A percentile compares a stretch with the other conserved stretches of the same genome.
Evolutionary conservation across 2,888 invertebrate species (phyloP).

Genomic region (Icerya purchasi): DNA sequence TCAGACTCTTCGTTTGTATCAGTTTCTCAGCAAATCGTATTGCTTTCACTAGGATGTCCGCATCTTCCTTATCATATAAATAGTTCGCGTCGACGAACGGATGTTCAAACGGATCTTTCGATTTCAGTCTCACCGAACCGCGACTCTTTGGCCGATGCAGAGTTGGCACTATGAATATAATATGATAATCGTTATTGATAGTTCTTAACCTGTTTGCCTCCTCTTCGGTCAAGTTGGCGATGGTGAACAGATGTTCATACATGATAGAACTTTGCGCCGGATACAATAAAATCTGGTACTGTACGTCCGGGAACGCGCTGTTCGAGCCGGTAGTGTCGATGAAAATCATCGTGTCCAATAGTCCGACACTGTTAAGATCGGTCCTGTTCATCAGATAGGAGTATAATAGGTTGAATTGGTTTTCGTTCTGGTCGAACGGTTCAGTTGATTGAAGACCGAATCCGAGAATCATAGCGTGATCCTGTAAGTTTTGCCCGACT

Average conservation of each 20-base stretch:
- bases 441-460: conserved; percentile 16
- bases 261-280: not conserved
- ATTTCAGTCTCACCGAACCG: not conserved
- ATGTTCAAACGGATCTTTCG: not conserved
- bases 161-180: not conserved
- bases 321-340: not conserved
- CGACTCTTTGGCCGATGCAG: not conserved
- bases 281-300: not conserved
- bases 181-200: not conserved
- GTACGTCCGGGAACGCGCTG: not conserved
- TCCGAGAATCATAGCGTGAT: conserved; percentile 61
- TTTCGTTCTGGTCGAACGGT: not conserved
- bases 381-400: not conserved
- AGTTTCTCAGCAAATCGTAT: not conserved
- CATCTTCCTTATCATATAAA: not conserved
- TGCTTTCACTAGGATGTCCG: not conserved
- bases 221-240: not conserved
- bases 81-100: not conserved
- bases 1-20: not conserved
- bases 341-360: not conserved
- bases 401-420: not conserved
- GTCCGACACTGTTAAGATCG: not conserved
- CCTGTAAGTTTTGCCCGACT: conserved; percentile 72
- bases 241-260: not conserved
- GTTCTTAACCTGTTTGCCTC: not conserved